These are phyloP conservation scores for Gorsachius goisagi DNA, from an alignment of 2,113 vertebrate genomes.

Conservation along the genomic window DNA sequence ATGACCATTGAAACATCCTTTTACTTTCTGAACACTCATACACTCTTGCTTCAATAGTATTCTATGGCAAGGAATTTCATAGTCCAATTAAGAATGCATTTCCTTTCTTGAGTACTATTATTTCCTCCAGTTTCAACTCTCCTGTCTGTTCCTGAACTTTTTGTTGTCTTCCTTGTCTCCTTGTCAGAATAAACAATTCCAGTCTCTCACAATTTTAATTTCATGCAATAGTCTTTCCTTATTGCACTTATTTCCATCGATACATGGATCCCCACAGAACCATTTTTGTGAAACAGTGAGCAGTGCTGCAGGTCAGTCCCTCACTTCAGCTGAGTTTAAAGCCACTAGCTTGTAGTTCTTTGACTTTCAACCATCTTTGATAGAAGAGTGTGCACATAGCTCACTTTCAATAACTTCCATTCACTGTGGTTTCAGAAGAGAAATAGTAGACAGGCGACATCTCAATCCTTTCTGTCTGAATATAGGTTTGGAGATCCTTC, in stretches of 20 bases:
- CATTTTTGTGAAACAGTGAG: background rate
- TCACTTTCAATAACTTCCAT: background rate
- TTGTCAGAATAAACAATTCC: background rate
- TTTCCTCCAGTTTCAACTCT: background rate
- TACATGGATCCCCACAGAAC: background rate
- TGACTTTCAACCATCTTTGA: background rate
- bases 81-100: background rate
- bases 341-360: background rate
- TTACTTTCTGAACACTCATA: background rate
- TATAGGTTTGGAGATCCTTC: background rate
- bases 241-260: background rate
- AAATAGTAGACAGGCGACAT: background rate
- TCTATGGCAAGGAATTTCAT: background rate
- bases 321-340: background rate
- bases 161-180: background rate
- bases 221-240: background rate
- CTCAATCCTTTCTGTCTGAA: background rate
- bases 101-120: background rate
- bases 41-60: background rate
- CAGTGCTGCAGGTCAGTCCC: background rate
- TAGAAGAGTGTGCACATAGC: background rate
- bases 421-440: background rate
- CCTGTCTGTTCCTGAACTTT: background rate
- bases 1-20: background rate
- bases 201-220: background rate